phyloP scores from a whole-genome alignment of 2,113 vertebrate genomes.

The Isurus oxyrinchus region DNA sequence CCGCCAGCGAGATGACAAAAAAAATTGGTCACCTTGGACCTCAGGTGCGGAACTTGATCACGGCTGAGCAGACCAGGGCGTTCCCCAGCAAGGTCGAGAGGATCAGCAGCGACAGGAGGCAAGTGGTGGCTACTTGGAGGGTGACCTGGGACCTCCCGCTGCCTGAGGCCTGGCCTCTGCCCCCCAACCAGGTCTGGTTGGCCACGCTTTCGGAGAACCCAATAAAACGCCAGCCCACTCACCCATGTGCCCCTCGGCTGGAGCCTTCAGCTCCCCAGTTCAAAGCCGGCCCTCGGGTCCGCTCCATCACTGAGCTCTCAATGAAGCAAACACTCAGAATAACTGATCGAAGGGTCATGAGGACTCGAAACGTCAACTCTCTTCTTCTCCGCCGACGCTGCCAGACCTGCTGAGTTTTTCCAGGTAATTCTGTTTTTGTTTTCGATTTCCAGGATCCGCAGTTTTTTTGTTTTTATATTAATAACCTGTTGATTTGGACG shows the following conservation, averaged over 20 bases:
- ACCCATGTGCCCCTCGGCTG: neutral
- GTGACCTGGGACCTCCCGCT: neutral
- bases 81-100: slow-evolving; percentile 12
- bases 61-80: slow-evolving; percentile 5
- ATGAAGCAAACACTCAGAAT: too few species aligned
- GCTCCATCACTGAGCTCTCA: too few species aligned
- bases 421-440: too few species aligned
- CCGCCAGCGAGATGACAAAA: slow-evolving; percentile 14
- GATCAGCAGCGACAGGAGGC: slow-evolving; percentile 21
- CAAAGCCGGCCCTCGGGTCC: too few species aligned
- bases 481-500: too few species aligned
- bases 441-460: too few species aligned
- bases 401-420: too few species aligned
- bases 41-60: slow-evolving; percentile 28
- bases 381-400: too few species aligned
- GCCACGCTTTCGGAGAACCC: neutral
- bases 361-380: too few species aligned
- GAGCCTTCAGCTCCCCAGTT: too few species aligned
- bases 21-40: slow-evolving; percentile 13
- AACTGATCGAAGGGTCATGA: too few species aligned
- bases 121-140: neutral
- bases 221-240: neutral
- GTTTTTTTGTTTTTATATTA: too few species aligned
- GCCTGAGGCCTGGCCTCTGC: neutral
- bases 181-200: neutral